These are phyloP conservation scores for Rousettus madagascariensis DNA, from an alignment of 2,797 vertebrate species.

Conservation along the genomic window DNA sequence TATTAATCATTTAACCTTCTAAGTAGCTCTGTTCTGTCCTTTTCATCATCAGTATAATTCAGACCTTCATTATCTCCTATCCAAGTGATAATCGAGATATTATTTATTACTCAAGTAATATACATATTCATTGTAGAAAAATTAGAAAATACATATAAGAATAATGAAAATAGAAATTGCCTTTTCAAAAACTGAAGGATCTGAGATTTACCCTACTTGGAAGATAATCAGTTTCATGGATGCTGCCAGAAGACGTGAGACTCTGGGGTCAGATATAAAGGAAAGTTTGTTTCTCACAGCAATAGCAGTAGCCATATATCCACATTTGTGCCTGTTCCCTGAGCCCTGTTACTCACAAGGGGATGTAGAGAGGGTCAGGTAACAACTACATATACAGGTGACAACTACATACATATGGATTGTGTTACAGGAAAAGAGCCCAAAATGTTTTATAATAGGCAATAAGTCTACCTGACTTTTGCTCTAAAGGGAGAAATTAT, in stretches of 20 bases:
- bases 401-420: background rate
- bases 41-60: background rate
- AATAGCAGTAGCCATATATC: background rate
- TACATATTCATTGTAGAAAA: background rate
- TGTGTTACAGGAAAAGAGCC: background rate
- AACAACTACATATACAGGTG: background rate
- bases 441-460: background rate
- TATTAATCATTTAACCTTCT: background rate
- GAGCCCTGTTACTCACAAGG: background rate
- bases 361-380: background rate
- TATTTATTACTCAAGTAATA: background rate
- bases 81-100: background rate
- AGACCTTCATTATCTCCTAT: background rate
- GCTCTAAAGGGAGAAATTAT: background rate
- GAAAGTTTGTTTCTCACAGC: background rate
- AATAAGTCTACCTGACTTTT: background rate
- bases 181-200: background rate
- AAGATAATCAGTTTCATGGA: background rate
- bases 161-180: constrained; percentile 4
- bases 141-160: background rate
- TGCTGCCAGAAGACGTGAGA: background rate
- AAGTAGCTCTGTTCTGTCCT: background rate
- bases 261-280: background rate
- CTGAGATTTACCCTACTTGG: background rate
- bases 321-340: background rate